Evolutionary conservation across 2,797 vertebrate species (phyloP).

Genomic region (Erethizon dorsatum): DNA sequence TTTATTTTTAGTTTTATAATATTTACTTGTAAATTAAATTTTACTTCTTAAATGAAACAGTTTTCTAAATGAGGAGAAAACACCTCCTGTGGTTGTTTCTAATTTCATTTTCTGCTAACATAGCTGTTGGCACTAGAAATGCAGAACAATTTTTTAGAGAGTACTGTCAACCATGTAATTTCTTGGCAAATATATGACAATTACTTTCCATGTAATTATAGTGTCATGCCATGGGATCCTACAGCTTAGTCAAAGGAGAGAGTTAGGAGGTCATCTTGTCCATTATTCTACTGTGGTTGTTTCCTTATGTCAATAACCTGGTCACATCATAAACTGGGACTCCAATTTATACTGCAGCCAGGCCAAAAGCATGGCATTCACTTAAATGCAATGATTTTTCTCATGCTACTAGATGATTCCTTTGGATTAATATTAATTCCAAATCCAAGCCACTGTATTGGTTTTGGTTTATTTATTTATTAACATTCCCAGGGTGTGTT

Average conservation of each 20-base stretch:
- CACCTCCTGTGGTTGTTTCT: conserved; percentile 81
- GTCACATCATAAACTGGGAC: conserved; percentile 23
- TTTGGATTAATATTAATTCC: conserved; percentile 48
- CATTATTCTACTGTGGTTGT: conserved; percentile 22
- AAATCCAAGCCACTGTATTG: neutral
- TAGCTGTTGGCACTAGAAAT: conserved; percentile 81
- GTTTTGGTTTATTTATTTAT: conserved; percentile 42
- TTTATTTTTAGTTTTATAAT: conserved; percentile 83
- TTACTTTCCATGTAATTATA: conserved; percentile 84
- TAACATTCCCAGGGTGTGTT: neutral
- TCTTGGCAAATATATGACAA: conserved; percentile 84
- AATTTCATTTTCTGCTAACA: conserved; percentile 84
- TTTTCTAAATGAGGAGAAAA: conserved; percentile 84
- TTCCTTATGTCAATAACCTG: conserved; percentile 15
- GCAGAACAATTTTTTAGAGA: conserved; percentile 78
- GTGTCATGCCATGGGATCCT: conserved; percentile 71
- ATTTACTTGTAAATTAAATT: conserved; percentile 84
- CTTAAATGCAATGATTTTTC: conserved; percentile 31
- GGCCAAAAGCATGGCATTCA: conserved; percentile 1
- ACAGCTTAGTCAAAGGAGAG: conserved; percentile 60
- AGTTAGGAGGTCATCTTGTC: conserved; percentile 55
- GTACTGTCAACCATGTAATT: conserved; percentile 83
- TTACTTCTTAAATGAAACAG: conserved; percentile 82
- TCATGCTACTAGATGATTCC: neutral
- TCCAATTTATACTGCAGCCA: neutral